Evolutionary conservation across 2,888 invertebrate genomes (phyloP).

Genomic region (Agrotis clavis): DNA sequence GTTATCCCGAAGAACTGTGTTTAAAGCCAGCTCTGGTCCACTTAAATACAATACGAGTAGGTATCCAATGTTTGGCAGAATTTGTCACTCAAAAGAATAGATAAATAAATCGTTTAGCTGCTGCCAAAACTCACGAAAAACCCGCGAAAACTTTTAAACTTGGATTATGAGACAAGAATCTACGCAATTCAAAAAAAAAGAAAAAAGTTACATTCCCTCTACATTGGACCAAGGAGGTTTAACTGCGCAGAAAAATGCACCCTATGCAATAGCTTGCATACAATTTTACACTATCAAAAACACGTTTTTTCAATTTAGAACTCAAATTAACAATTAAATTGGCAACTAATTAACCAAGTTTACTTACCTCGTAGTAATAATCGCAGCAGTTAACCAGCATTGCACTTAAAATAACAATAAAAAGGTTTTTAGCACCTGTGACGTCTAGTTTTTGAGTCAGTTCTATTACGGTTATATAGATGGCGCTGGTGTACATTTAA

Average conservation of each 20-base stretch:
- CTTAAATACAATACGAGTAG: no score
- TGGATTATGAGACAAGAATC: neutral
- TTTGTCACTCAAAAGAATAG: neutral
- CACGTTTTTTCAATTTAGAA: neutral
- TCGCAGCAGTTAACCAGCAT: conserved; percentile 40
- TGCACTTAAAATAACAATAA: conserved; percentile 27
- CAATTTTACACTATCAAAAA: neutral
- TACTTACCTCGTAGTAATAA: conserved; percentile 38
- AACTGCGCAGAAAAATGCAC: conserved; percentile 9
- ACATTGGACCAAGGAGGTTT: neutral
- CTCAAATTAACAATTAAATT: neutral
- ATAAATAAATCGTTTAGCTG: no score
- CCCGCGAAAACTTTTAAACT: conserved; percentile 21
- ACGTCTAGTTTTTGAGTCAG: conserved; percentile 11
- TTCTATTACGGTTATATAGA: conserved; percentile 19
- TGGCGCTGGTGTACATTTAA: conserved; percentile 1
- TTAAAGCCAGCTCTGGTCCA: no score
- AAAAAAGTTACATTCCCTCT: neutral
- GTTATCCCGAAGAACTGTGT: no score
- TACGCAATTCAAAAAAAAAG: neutral
- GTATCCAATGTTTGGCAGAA: neutral
- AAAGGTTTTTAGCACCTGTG: conserved; percentile 26
- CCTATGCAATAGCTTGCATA: neutral
- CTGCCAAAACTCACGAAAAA: neutral
- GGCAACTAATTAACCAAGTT: neutral